A percentile compares a stretch with the other conserved stretches of the same genome.
Evolutionary conservation across 2,888 invertebrate species (phyloP).

Genomic region (Volucella inflata): DNA sequence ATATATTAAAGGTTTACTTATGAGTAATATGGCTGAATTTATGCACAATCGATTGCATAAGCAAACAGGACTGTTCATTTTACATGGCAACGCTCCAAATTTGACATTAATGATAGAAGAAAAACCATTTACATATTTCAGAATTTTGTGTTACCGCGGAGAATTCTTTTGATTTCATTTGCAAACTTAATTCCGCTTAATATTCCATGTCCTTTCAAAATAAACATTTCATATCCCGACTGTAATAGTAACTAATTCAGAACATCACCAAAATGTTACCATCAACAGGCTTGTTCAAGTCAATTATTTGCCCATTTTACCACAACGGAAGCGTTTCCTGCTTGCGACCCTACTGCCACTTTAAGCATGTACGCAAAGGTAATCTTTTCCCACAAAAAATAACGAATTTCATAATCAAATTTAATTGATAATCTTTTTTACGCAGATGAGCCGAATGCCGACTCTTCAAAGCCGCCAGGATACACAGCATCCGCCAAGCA

Average conservation of each 20-base stretch:
- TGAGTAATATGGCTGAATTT: neutral
- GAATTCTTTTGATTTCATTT: constrained; percentile 22
- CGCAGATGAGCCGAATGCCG: constrained; percentile 76
- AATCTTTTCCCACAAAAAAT: constrained; percentile 13
- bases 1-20: too few relatives aligned
- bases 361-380: constrained; percentile 92
- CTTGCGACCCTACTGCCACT: constrained; percentile 96
- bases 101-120: constrained; percentile 51
- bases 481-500: constrained; percentile 80
- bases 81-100: constrained; percentile 22
- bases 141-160: constrained; percentile 38
- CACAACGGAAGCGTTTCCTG: constrained; percentile 88
- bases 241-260: neutral
- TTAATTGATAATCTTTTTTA: constrained; percentile 14
- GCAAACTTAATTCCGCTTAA: constrained; percentile 9
- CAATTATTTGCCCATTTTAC: constrained; percentile 93
- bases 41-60: neutral
- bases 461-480: constrained; percentile 77
- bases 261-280: constrained; percentile 90
- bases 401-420: constrained; percentile 15
- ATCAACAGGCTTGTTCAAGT: constrained; percentile 94
- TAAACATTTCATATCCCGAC: neutral
- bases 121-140: constrained; percentile 39
- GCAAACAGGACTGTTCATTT: neutral
- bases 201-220: constrained; percentile 13